phyloP scores from a whole-genome alignment of 2,113 vertebrate genomes.

The Oxyruncus cristatus region DNA sequence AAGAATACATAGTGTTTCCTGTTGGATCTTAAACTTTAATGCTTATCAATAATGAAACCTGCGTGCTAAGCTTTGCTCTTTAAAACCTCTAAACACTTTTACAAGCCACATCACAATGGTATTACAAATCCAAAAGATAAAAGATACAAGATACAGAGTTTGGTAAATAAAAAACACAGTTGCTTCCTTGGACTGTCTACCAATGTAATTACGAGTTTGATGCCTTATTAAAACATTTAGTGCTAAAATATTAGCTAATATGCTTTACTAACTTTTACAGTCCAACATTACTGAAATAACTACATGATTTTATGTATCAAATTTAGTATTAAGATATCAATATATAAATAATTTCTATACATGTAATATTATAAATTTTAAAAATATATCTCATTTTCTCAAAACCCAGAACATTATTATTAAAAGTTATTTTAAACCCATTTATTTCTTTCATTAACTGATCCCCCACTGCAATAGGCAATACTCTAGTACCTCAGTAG shows the following conservation, averaged over 20 bases:
- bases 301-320: background rate
- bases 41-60: background rate
- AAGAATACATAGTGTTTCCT: conserved; percentile 7
- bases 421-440: background rate
- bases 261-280: background rate
- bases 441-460: background rate
- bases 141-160: background rate
- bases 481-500: background rate
- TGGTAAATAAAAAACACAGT: background rate
- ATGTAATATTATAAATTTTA: background rate
- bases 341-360: background rate
- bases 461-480: background rate
- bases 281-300: background rate
- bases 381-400: background rate
- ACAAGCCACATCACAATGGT: background rate
- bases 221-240: background rate
- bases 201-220: background rate
- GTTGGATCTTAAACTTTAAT: conserved; percentile 35
- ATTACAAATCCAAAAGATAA: background rate
- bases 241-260: background rate
- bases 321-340: background rate
- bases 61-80: background rate
- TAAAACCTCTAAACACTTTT: background rate
- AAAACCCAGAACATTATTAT: background rate
- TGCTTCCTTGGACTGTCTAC: background rate